phyloP scores from a whole-genome alignment of 2,888 invertebrate species.

The Laspeyria flexula region DNA sequence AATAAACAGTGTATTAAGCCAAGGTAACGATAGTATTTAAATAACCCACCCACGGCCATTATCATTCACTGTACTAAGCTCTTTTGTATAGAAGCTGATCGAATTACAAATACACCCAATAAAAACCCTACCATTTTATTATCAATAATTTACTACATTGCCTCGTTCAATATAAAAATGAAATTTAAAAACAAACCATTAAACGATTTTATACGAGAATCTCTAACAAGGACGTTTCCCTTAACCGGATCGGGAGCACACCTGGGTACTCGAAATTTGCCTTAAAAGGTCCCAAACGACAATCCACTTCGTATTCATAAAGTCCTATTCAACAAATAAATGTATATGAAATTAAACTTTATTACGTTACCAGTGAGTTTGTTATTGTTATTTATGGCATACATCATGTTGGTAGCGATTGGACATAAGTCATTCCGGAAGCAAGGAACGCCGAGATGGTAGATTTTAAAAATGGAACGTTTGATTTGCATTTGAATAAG shows the following conservation, averaged over 20 bases:
- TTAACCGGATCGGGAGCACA: conserved; percentile 86
- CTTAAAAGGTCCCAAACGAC: conserved; percentile 85
- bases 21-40: conserved; percentile 46
- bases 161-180: conserved; percentile 77
- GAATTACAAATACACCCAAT: conserved; percentile 69
- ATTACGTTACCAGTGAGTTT: conserved; percentile 31
- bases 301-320: conserved; percentile 43
- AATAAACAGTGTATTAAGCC: conserved; percentile 48
- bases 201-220: conserved; percentile 84
- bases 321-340: conserved; percentile 45
- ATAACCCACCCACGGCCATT: conserved; percentile 59
- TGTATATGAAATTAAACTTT: conserved; percentile 41
- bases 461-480: conserved; percentile 86
- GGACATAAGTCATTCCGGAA: conserved; percentile 84
- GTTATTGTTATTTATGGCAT: conserved; percentile 45
- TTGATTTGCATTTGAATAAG: conserved; percentile 87
- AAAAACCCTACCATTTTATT: conserved; percentile 70
- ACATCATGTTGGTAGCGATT: conserved; percentile 64
- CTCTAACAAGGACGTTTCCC: conserved; percentile 85
- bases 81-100: conserved; percentile 56
- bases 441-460: conserved; percentile 82
- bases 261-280: conserved; percentile 84
- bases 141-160: conserved; percentile 77
- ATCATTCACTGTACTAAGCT: conserved; percentile 52
- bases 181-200: conserved; percentile 86